Percentiles rank a stretch among this genome's conserved stretches.
Conservation (phyloP, 2,113 vertebrate species). For the Psephotus haematonotus region DNA sequence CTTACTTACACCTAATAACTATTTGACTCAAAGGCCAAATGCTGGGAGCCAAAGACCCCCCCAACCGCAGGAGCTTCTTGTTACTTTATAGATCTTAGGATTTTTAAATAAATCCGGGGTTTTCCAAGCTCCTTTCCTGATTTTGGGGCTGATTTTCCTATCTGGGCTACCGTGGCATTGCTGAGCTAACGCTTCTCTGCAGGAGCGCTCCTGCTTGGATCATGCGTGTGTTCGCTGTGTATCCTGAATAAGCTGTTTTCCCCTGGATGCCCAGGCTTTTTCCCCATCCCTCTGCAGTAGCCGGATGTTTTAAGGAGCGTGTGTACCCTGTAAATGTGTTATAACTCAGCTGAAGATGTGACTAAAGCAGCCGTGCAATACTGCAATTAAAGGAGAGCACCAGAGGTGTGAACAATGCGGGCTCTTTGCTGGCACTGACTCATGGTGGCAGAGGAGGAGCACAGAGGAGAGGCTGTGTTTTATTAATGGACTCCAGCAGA, state of each 20-base stretch:
- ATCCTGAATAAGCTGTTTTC: not conserved
- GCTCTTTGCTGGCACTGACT: constrained; percentile 8
- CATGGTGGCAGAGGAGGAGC: constrained; percentile 15
- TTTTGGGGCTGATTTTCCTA: not conserved
- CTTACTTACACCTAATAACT: not conserved
- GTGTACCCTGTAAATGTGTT: not conserved
- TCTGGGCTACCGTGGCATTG: not conserved
- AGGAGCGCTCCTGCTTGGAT: not conserved
- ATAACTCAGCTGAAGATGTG: not conserved
- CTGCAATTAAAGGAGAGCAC: constrained; percentile 2
- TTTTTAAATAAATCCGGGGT: not conserved
- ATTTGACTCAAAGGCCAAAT: not conserved
- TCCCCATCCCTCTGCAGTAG: not conserved
- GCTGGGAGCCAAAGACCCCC: not conserved
- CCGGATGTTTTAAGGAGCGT: not conserved
- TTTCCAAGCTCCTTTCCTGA: not conserved
- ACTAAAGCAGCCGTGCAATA: constrained; percentile 18
- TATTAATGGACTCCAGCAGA: constrained; percentile 19
- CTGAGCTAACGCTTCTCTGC: not conserved
- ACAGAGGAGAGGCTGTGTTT: not conserved
- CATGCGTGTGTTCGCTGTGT: not conserved
- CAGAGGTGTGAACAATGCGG: constrained; percentile 14
- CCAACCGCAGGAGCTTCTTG: not conserved
- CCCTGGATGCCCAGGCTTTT: not conserved
- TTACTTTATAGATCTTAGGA: not conserved